Evolutionary conservation across 2,888 invertebrate species (phyloP).

Genomic region (Harpalus rufipes): DNA sequence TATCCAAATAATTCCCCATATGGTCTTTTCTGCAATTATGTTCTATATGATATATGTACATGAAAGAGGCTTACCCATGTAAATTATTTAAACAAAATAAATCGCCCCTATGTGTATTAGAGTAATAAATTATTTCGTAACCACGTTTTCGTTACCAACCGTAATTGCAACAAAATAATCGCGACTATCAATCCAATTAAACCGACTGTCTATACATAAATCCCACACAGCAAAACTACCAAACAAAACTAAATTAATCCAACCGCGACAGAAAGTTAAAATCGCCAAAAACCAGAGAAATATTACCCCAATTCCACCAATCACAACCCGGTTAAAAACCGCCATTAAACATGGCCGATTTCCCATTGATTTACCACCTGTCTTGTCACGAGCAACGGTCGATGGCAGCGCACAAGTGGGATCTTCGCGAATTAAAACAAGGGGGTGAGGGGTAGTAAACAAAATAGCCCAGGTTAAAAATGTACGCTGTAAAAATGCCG

Average conservation of each 20-base stretch:
- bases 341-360: slow-evolving; percentile 55
- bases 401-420: slow-evolving; percentile 25
- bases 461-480: slow-evolving; percentile 41
- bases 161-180: slow-evolving; percentile 14
- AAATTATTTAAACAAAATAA: slow-evolving; percentile 8
- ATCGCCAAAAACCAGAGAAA: slow-evolving; percentile 37
- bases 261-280: slow-evolving; percentile 32
- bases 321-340: slow-evolving; percentile 32
- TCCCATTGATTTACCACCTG: slow-evolving; percentile 43
- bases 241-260: slow-evolving; percentile 23
- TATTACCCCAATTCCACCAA: slow-evolving; percentile 44
- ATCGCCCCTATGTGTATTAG: neutral
- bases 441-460: slow-evolving; percentile 34
- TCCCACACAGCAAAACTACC: slow-evolving; percentile 17
- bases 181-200: slow-evolving; percentile 35
- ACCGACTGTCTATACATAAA: slow-evolving; percentile 17
- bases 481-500: slow-evolving; percentile 50
- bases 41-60: neutral
- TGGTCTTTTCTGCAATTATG: too few relatives aligned
- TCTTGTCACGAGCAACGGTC: slow-evolving; percentile 23
- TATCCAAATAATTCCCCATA: too few relatives aligned
- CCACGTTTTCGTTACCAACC: neutral
- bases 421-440: slow-evolving; percentile 50
- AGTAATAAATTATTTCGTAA: neutral
- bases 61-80: neutral